These are phyloP conservation scores for Caenorhabditis remanei DNA, from an alignment of 1,140 invertebrate species.

Conservation along the genomic window DNA sequence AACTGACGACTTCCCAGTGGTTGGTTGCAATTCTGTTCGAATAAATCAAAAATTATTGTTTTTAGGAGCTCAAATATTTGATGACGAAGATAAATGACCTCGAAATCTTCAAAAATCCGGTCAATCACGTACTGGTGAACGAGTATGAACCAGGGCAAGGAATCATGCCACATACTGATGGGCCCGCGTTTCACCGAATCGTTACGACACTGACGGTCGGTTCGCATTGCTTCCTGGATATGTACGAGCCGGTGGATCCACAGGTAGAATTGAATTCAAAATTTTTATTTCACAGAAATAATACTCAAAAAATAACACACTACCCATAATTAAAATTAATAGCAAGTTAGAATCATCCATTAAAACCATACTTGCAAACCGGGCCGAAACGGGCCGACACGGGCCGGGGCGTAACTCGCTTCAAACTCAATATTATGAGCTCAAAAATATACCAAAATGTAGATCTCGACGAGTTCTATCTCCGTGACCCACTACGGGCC, in stretches of 20 bases:
- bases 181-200: conserved; percentile 90
- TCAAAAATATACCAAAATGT: too few relatives aligned
- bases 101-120: conserved; percentile 84
- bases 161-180: conserved; percentile 88
- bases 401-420: too few relatives aligned
- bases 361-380: too few relatives aligned
- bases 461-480: too few relatives aligned
- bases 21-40: conserved; percentile 4
- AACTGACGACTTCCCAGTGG: conserved; percentile 70
- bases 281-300: background rate
- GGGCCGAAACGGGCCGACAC: too few relatives aligned
- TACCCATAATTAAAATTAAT: background rate
- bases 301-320: background rate
- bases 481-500: too few relatives aligned
- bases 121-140: conserved; percentile 95
- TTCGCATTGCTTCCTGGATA: conserved; percentile 89
- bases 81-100: conserved; percentile 84
- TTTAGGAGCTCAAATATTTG: conserved; percentile 86
- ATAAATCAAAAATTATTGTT: background rate
- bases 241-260: conserved; percentile 81
- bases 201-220: conserved; percentile 93
- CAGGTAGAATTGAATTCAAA: background rate
- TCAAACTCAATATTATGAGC: too few relatives aligned
- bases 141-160: conserved; percentile 81
- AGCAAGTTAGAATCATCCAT: background rate